These are phyloP conservation scores for Dolichallabes microphthalmus DNA, from an alignment of 2,113 vertebrate species.

Conservation along the genomic window DNA sequence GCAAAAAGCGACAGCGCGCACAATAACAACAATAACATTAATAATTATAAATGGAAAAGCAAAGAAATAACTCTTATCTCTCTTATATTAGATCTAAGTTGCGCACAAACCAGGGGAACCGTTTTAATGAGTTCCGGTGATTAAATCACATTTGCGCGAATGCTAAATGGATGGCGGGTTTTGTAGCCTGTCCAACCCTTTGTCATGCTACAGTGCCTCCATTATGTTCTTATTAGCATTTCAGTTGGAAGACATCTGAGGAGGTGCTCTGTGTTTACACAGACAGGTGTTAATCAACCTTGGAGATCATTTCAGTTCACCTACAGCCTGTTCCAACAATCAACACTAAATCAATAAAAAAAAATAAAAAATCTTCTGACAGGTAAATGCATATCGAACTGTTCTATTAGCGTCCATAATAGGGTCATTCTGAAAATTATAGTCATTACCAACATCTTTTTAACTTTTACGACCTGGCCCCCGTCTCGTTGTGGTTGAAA, in stretches of 20 bases:
- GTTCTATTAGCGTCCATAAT: conserved; percentile 49
- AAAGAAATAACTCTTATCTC: background rate
- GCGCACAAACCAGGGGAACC: conserved; percentile 5
- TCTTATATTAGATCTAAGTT: background rate
- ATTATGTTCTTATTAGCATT: background rate
- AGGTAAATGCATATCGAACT: conserved; percentile 48
- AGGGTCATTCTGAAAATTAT: conserved; percentile 56
- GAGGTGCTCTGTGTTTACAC: background rate
- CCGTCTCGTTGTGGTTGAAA: conserved; percentile 25
- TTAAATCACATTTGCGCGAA: conserved; percentile 12
- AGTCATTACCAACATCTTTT: conserved; percentile 54
- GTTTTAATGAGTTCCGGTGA: conserved; percentile 20
- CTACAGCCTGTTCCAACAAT: conserved; percentile 46
- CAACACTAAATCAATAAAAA: conserved; percentile 39
- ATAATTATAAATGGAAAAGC: background rate
- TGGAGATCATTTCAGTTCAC: background rate
- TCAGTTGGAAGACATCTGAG: background rate
- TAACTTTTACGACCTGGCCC: conserved; percentile 55
- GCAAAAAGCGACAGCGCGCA: background rate
- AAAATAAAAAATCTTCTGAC: conserved; percentile 47
- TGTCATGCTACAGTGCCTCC: background rate
- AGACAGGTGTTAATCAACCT: conserved; percentile 29
- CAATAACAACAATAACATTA: background rate
- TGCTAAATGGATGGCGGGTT: background rate
- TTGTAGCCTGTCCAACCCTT: background rate